Evolutionary conservation across 92 coral and sea anemone genomes (phyloP).

Genomic region (Parazoanthus darwini): DNA sequence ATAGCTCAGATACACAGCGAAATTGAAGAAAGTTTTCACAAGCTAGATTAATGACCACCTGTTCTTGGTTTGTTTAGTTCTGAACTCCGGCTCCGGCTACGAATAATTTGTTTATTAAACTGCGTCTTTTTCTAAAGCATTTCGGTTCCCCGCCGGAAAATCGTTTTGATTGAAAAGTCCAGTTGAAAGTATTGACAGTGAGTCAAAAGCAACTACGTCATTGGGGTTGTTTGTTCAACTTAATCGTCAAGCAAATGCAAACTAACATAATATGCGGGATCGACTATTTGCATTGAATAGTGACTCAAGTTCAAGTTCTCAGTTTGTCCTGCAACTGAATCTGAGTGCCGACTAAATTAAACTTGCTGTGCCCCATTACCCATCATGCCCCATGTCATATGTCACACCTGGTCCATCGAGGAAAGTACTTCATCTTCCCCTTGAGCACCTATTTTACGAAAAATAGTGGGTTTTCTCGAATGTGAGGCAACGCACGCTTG

Average conservation of each 20-base stretch:
- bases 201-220: neutral
- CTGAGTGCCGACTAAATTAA: too few relatives aligned
- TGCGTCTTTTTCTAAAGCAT: neutral
- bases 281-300: neutral
- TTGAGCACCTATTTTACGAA: too few relatives aligned
- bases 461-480: too few relatives aligned
- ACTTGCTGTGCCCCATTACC: too few relatives aligned
- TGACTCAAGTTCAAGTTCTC: too few relatives aligned
- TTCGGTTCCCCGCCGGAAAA: neutral
- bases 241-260: neutral
- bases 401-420: too few relatives aligned
- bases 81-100: neutral
- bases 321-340: too few relatives aligned
- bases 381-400: too few relatives aligned
- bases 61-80: neutral
- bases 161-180: neutral
- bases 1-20: neutral
- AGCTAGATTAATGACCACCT: neutral
- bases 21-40: neutral
- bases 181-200: neutral
- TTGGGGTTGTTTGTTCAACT: neutral
- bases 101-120: too few relatives aligned
- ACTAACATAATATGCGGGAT: neutral
- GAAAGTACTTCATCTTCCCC: too few relatives aligned
- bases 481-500: too few relatives aligned